Base-by-base conservation (phyloP, 2,888 invertebrate species). In the Diarsia dahlii region DNA sequence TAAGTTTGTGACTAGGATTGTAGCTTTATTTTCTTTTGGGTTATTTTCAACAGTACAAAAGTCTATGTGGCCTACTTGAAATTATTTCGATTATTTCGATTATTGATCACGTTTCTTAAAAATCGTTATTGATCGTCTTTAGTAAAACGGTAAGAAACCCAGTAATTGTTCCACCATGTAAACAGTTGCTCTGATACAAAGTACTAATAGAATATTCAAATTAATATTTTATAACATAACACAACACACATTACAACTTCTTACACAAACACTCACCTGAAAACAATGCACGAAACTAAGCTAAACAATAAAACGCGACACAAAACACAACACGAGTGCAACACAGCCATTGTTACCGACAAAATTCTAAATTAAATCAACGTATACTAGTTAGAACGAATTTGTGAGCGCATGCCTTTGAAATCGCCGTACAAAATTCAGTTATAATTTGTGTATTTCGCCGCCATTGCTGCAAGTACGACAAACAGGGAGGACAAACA, bases 401-500 rank as follows among this genome's bases (percentile, higher is more conserved):
- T 85, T 89, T 86, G 73, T 80, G 80, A 80, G 84, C 87, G 73
- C 83, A 78, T 83, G 85, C 84, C 86, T 89, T 86, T 89, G 89
- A 90, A 90, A 89, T 91, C 87, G 85, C 84, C 91, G 90, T 90
- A 91, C 90, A 92, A 94, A 94, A 93, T 94, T 92, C 90, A 92
- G 93, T 92, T 92, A 91, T 92, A 93, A 93, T 93, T 93, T 92
- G 92, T 91, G 91, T 90, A 91, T 93, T 93, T 90, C 90, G 84
- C 86, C 87, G 89, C 85, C 85, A 86, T 90, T 89, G 86, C 88
- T 84, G 76, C 76, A 81, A 85, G 89, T 89, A 89, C 78, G 81
- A 90, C 93, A 94, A 94, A 95, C 94, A 94, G 89, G 87, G 88
- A 88, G 90, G 91, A 91, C 92, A 94, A 94, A 95, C 94, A 94